Conservation (phyloP, 2,113 vertebrate genomes). For the Tinamus guttatus region DNA sequence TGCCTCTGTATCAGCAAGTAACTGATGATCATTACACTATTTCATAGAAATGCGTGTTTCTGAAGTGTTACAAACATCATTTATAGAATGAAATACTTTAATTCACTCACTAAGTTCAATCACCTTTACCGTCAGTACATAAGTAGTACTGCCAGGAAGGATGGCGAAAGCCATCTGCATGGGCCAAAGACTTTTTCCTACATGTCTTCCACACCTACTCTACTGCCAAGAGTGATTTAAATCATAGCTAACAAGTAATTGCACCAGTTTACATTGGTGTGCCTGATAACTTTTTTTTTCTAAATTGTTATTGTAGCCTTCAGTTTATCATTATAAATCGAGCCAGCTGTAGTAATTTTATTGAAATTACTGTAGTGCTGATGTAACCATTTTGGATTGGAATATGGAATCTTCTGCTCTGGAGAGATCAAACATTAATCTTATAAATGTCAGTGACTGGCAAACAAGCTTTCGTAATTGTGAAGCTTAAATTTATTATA, state of each 20-base stretch:
- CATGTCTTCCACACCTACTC: neutral
- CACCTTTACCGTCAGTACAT: neutral
- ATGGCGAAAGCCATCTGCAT: neutral
- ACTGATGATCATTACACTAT: neutral
- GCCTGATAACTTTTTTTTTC: neutral
- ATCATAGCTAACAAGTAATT: neutral
- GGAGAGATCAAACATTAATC: neutral
- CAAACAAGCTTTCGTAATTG: neutral
- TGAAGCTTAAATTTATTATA: neutral
- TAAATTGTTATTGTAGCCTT: neutral
- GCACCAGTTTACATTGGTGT: neutral
- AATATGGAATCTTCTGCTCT: slow-evolving; percentile 17
- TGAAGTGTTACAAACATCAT: neutral
- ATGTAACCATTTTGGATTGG: neutral
- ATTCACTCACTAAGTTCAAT: neutral
- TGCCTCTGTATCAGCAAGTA: neutral
- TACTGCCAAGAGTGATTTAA: neutral
- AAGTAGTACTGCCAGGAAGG: neutral
- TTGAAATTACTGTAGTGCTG: neutral
- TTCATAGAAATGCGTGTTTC: neutral
- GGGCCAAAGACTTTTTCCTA: slow-evolving; percentile 11
- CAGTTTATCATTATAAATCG: neutral
- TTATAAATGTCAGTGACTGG: slow-evolving; percentile 1
- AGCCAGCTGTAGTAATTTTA: neutral
- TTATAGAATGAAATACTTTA: neutral